A percentile compares a stretch with the other conserved stretches of the same genome.
Conservation (phyloP, 2,888 invertebrate species). For the Erebia ligea region DNA sequence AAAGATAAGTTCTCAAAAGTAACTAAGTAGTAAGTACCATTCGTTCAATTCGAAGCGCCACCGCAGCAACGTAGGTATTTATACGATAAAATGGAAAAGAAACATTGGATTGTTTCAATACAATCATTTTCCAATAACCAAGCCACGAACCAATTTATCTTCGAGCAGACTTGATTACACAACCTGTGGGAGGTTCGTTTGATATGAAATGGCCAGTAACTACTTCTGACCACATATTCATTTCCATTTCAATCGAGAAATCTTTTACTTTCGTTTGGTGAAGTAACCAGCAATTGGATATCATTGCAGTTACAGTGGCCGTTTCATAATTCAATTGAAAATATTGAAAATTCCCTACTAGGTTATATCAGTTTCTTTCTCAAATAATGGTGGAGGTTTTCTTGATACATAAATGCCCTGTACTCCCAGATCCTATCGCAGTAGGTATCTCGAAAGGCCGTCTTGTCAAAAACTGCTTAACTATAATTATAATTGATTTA, state of each 20-base stretch:
- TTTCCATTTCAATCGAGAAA: conserved; percentile 18
- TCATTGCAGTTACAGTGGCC: neutral
- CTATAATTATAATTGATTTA: no score
- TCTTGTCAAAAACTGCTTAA: no score
- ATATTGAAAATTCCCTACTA: no score
- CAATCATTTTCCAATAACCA: conserved; percentile 18
- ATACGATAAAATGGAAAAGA: conserved; percentile 5
- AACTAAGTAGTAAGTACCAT: neutral
- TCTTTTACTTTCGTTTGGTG: neutral
- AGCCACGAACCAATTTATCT: conserved; percentile 21
- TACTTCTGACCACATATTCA: conserved; percentile 23
- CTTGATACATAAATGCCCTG: no score
- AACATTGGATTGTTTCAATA: conserved; percentile 12
- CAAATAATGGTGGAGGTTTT: no score
- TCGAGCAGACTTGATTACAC: conserved; percentile 17
- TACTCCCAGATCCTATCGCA: no score
- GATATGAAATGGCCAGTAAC: conserved; percentile 8
- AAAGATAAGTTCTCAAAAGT: neutral
- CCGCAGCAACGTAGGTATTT: neutral
- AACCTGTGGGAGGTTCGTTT: conserved; percentile 9
- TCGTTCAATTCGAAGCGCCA: neutral
- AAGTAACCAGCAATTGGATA: conserved; percentile 5
- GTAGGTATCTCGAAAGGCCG: no score
- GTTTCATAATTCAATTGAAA: neutral
- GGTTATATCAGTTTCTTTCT: no score